Evolutionary conservation across 2,113 vertebrate genomes (phyloP).

Genomic region (Mustelus asterias): DNA sequence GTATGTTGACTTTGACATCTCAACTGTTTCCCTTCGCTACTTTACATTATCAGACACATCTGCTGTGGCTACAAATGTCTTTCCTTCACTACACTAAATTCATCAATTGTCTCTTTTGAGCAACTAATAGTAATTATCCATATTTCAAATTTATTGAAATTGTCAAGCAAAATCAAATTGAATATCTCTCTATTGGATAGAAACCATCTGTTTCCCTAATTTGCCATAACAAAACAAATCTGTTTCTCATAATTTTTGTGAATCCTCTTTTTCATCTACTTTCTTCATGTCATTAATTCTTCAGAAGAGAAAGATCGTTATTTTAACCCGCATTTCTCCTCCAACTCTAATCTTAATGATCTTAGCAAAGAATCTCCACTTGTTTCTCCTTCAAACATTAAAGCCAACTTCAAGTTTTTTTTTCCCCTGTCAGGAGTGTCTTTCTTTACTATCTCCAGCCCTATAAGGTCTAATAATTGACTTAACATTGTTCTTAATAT

Average conservation of each 20-base stretch:
- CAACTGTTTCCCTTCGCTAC: background rate
- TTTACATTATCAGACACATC: background rate
- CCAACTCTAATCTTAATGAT: background rate
- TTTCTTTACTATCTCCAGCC: background rate
- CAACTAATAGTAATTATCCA: background rate
- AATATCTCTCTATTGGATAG: background rate
- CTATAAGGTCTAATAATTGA: background rate
- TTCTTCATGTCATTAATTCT: background rate
- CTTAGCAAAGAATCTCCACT: background rate
- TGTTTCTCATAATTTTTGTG: conserved; percentile 1
- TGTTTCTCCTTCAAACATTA: background rate
- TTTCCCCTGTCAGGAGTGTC: background rate
- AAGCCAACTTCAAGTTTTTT: background rate
- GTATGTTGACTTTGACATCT: conserved; percentile 4
- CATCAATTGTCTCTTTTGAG: background rate
- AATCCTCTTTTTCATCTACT: background rate
- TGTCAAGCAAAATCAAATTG: background rate
- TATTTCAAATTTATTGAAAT: conserved; percentile 28
- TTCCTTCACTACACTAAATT: background rate
- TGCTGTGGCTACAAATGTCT: background rate
- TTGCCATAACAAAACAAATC: background rate
- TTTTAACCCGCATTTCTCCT: background rate
- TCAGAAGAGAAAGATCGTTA: background rate
- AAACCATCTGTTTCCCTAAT: background rate
- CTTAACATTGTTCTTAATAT: background rate